Percentiles rank a stretch among this genome's conserved stretches.
These are phyloP conservation scores for Melolontha melolontha DNA, from an alignment of 2,888 invertebrate species.

Conservation along the genomic window DNA sequence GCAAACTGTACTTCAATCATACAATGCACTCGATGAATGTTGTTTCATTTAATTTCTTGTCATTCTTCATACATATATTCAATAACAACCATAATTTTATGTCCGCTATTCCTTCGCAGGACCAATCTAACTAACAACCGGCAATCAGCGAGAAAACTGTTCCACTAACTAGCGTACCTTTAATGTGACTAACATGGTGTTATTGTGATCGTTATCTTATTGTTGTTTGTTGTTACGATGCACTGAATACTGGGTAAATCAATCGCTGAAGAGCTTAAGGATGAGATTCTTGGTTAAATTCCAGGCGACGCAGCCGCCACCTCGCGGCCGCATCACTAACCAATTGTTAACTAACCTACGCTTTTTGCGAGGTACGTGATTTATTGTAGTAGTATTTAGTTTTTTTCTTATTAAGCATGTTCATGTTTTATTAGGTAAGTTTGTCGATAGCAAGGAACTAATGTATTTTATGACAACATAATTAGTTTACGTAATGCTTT, in stretches of 20 bases:
- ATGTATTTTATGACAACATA: too few relatives aligned
- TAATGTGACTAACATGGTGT: constrained; percentile 35
- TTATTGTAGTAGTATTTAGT: constrained; percentile 4
- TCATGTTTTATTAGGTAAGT: neutral
- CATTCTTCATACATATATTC: neutral
- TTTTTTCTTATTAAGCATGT: neutral
- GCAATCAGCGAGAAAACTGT: constrained; percentile 1
- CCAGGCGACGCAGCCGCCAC: constrained; percentile 23
- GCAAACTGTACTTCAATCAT: constrained; percentile 12
- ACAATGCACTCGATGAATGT: neutral
- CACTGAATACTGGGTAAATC: constrained; percentile 30
- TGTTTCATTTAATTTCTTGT: neutral
- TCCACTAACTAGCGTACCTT: constrained; percentile 18
- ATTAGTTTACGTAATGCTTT: too few relatives aligned
- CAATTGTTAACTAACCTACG: constrained; percentile 32
- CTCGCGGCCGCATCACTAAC: constrained; percentile 23
- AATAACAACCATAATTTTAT: constrained; percentile 10
- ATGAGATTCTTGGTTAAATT: constrained; percentile 34
- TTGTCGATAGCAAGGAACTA: too few relatives aligned
- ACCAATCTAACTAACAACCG: constrained; percentile 16
- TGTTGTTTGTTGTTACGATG: constrained; percentile 25
- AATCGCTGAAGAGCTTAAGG: constrained; percentile 11
- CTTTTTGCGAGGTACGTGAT: constrained; percentile 33
- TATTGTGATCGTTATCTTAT: constrained; percentile 26
- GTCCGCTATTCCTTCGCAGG: constrained; percentile 16